Evolutionary conservation across 2,797 vertebrate species (phyloP), one percentile per base, ranked within the genome.

Genomic region (Hyperoplus lanceolatus): DNA sequence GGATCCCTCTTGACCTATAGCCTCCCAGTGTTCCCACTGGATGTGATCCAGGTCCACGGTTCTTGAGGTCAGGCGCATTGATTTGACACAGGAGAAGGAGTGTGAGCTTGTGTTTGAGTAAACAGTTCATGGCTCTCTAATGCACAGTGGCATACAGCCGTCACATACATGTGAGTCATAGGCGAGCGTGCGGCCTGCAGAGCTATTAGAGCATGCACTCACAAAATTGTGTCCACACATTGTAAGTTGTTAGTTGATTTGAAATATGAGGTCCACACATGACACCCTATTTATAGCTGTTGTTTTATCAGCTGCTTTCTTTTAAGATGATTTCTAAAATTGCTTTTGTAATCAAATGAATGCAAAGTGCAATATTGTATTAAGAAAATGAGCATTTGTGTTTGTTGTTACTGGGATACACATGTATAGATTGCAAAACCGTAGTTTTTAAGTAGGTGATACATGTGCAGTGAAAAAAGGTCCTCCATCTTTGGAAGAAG

Each of bases 21-120:
- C 76, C 70, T 81, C 68, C 70, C 64, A 82, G 21, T 66, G 67
- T 50, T 83, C 80, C 66, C 66, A 46, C 69, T 88, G 87, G 83
- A 89, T 70, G 42, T 7, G 73, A 81, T 91, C 87, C 80, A 82
- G 77, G 80, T 65, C 62, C 70, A 46, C 3, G 12, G 90, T 87
- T 89, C 89, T 86, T 18, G 15, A 85, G 84, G 77, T 89, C 71
- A 56, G 60, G 68, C 70, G 75, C 86, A 91, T 77, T 82, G 82
- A 91, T 91, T 90, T 93, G 87, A 93, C 89, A 67, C 41, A 59
- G 84, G 82, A 79, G 77, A 81, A 75, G 3, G 29, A 89, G 73
- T 76, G 79, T 76, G 70, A 82, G 83, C 39, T 77, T 83, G 73
- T 91, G 73, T 82, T 87, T 87, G 70, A 75, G 82, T 85, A 80